Evolutionary conservation across 2,797 vertebrate species (phyloP), one percentile per base, ranked within the genome.

Genomic region (Xyrichtys novacula): DNA sequence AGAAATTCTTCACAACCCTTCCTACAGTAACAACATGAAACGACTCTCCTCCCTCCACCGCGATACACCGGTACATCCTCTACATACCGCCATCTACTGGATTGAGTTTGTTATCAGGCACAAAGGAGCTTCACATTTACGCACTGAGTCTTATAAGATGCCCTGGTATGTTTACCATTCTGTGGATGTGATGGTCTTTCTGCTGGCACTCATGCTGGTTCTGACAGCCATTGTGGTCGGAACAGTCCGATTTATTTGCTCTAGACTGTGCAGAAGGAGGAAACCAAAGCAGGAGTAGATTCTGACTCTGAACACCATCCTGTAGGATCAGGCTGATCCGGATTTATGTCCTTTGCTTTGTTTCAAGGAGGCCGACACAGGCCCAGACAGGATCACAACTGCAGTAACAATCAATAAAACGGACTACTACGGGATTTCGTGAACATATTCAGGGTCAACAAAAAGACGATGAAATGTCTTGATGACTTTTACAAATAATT

Each of bases 41-140:
- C 81, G 47, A 0, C 83, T 94, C 22, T 93, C 91, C 0, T 71
- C 58, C 1, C 89, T 93, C 9, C 92, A 93, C 29, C 76, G 72
- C n/a, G 94, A 94, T 7, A 82, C 75, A 38, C 91, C 91, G 0
- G 63, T 81, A 52, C 82, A 65, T 55, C 90, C 92, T 8, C 56
- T 88, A 36, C 89, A 94, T 16, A 81, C 78, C 0, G 94, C 92
- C 7, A 1, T 92, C 31, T 93, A 69, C 81, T 94, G 93, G 92
- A 89, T 81, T 0, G 92, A 94, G 79, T 94, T 89, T 68, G 92
- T 94, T 0, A 93, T 94, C 43, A 74, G 89, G 63, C 78, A 94
- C 69, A 90, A 89, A 80, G 93, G 91, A 28, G 94, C 94, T 0
- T 55, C 89, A 1, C 93, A 94, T 74, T 61, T 94, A 53, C 86